Evolutionary conservation across 2,797 vertebrate species (phyloP).

Genomic region (Coregonus sp.): DNA sequence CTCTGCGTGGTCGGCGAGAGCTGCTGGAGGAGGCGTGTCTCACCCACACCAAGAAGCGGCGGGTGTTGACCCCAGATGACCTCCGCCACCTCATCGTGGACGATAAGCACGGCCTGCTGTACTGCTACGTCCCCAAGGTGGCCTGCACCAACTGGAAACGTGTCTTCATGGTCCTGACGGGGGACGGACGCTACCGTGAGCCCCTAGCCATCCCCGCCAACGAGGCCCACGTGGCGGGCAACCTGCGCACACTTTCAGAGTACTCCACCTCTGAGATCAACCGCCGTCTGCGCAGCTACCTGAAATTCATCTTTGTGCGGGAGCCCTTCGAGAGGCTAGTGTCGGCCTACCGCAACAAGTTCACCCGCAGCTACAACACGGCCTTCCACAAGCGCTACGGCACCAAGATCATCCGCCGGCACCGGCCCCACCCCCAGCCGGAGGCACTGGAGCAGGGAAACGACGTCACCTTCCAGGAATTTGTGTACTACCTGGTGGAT

Average conservation of each 20-base stretch:
- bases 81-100: constrained; percentile 95
- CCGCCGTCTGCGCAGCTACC: constrained; percentile 88
- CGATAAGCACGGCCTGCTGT: constrained; percentile 88
- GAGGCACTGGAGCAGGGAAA: constrained; percentile 81
- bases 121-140: constrained; percentile 95
- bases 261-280: constrained; percentile 87
- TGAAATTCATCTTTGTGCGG: constrained; percentile 93
- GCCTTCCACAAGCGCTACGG: constrained; percentile 93
- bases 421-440: constrained; percentile 76
- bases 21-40: constrained; percentile 81
- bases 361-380: constrained; percentile 89
- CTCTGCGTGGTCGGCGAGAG: constrained; percentile 82
- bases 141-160: constrained; percentile 99
- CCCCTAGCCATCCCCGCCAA: constrained; percentile 88
- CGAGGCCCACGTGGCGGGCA: constrained; percentile 85
- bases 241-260: constrained; percentile 87
- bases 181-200: constrained; percentile 79
- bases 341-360: constrained; percentile 93
- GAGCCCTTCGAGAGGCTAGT: constrained; percentile 94
- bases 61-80: constrained; percentile 84
- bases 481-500: constrained; percentile 91
- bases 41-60: constrained; percentile 82
- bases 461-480: constrained; percentile 89
- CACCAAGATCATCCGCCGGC: constrained; percentile 86
- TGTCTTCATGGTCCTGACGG: constrained; percentile 89